Percentiles rank a stretch among this genome's conserved stretches.
These are phyloP conservation scores for Scrobipalpa costella DNA, from an alignment of 2,888 invertebrate genomes.

Conservation along the genomic window DNA sequence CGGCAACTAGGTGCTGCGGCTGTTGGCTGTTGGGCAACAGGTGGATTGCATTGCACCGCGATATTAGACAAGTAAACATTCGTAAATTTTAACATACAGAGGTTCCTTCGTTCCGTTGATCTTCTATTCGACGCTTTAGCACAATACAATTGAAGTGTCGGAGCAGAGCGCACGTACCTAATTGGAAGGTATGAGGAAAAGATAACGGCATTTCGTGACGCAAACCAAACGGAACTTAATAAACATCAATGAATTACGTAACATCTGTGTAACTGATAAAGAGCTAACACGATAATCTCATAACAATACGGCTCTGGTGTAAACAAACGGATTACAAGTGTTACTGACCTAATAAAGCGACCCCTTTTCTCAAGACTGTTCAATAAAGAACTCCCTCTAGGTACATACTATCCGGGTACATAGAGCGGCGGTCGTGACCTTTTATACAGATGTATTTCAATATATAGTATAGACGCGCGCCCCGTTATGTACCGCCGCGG, in stretches of 20 bases:
- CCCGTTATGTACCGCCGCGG: conserved; percentile 54
- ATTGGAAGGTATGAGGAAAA: conserved; percentile 6
- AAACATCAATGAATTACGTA: conserved; percentile 22
- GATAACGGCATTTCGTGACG: conserved; percentile 11
- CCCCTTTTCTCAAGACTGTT: conserved; percentile 76
- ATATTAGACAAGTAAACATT: conserved; percentile 48
- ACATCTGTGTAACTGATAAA: conserved; percentile 33
- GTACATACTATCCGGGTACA: conserved; percentile 68
- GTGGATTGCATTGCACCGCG: conserved; percentile 61
- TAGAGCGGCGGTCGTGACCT: conserved; percentile 75
- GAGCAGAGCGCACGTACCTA: not conserved
- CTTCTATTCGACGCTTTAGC: too few species aligned
- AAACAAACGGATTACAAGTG: conserved; percentile 71
- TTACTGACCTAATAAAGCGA: conserved; percentile 79
- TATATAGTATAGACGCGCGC: conserved; percentile 48
- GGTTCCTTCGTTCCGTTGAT: too few species aligned
- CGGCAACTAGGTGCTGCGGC: conserved; percentile 62
- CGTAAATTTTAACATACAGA: too few species aligned
- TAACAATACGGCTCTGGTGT: conserved; percentile 50
- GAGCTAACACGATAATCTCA: conserved; percentile 29
- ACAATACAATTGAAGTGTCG: too few species aligned
- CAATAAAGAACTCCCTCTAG: conserved; percentile 78
- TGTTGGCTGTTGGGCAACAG: conserved; percentile 62
- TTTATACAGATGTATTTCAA: conserved; percentile 60
- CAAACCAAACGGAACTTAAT: not conserved